Evolutionary conservation across 2,888 invertebrate genomes (phyloP), one percentile per base, ranked within the genome.

Genomic region (Bombylius major): DNA sequence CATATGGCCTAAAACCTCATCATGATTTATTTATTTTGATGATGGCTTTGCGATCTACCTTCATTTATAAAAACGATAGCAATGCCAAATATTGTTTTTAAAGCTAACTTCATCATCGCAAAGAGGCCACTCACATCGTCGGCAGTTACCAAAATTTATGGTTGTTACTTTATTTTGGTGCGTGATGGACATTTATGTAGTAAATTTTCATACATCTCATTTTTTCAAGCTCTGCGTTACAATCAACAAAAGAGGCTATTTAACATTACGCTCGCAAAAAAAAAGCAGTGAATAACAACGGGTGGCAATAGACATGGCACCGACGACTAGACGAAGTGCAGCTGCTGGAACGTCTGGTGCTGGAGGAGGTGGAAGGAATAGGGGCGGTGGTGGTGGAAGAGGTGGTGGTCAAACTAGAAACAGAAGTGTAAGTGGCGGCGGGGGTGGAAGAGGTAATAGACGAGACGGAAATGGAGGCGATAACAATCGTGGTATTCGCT

Each of bases 371-470:
- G 60, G 58, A 54, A 61, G 67, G 32, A 61, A 61, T 5, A 50
- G 61, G 23, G 50, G 60, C 4, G 58, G 59, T 12, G 56, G 59
- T 31, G 58, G 61, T 13, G 69, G 69, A 47, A 57, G 62, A 4
- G 59, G 63, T 8, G 59, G 58, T 7, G 60, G 59, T 31, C 61
- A 59, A 31, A 52, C 45, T 31, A 56, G 60, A 5, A 60, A 61
- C 50, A 60, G 59, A 8, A 23, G 23, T 23, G 23, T 23, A 23
- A 23, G 23, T 23, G 55, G 53, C 32, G 60, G 59, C 4, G 54
- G 55, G 5, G 50, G 55, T 46, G 55, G 53, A n/a, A 46, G 57
- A n/a, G 59, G 58, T 12, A 55, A 54, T 1, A 56, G 51, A 32
- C 47, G 50, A n/a, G 54, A 39, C 4, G 56, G 7, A 5, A 45